Evolutionary conservation across 2,113 vertebrate genomes (phyloP).

Genomic region (Pagrus major): DNA sequence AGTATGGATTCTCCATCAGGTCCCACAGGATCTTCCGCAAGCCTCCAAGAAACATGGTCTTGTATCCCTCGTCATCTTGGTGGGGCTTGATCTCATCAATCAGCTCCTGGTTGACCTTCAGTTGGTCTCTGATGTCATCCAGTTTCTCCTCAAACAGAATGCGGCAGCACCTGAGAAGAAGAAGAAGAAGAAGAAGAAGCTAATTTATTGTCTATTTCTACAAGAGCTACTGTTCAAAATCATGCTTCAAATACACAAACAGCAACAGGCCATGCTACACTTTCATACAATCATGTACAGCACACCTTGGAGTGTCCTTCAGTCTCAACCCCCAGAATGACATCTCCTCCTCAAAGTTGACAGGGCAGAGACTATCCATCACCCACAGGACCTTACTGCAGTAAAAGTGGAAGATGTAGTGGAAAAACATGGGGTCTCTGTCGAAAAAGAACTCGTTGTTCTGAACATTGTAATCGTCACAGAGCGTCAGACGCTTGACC

Average conservation of each 20-base stretch:
- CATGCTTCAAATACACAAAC: constrained; percentile 5
- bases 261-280: neutral
- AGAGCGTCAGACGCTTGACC: constrained; percentile 85
- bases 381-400: constrained; percentile 89
- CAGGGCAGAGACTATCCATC: constrained; percentile 90
- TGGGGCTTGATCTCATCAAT: constrained; percentile 88
- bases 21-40: constrained; percentile 88
- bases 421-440: constrained; percentile 90
- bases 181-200: constrained; percentile 8
- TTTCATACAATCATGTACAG: neutral
- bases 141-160: constrained; percentile 91
- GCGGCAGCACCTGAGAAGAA: constrained; percentile 85
- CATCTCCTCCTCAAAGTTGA: constrained; percentile 90
- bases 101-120: constrained; percentile 90
- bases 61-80: constrained; percentile 81
- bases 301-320: constrained; percentile 84
- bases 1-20: constrained; percentile 92
- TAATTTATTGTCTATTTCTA: neutral
- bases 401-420: constrained; percentile 92
- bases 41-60: constrained; percentile 84
- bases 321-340: constrained; percentile 91
- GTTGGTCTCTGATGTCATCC: constrained; percentile 89
- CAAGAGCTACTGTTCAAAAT: neutral
- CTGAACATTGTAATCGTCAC: constrained; percentile 90
- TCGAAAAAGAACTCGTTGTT: constrained; percentile 93